Base-by-base conservation (phyloP, 2,113 vertebrate species). In the Uropsilus gracilis region DNA sequence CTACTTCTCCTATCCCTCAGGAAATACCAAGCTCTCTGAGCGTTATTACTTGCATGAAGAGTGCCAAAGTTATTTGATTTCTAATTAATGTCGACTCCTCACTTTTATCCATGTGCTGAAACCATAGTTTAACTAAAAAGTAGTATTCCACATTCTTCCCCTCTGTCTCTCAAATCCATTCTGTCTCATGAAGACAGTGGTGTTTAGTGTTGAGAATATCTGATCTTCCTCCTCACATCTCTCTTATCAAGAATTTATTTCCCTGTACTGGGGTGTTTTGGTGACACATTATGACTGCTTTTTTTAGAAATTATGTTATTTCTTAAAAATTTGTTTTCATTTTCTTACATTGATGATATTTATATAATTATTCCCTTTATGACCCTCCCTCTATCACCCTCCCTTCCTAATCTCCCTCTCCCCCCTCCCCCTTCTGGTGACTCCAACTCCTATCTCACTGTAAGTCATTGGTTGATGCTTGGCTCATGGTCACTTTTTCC, bases 191-290 rank as follows among this genome's bases (percentile, higher is more conserved):
- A 89, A 73, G 55, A 18, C 7, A 61, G 28, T 10, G 46, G 32
- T 18, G 22, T 22, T 77, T 37, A 63, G 16, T 91, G 63, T 68
- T 64, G 10, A 72, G 82, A 64, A 82, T 44, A 6, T 12, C 30
- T 76, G 26, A 92, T 55, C n/a, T 61, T 86, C 61, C 64, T 7
- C 44, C 32, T 32, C 22, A 26, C 26, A 87, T 91, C 55, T 81
- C 30, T 95, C 86, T 81, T 46, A 63, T 44, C 37, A 53, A 88
- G 53, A 92, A 83, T 64, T 42, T 81, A 13, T 71, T 84, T 94
- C 57, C 53, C 69, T 73, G 69, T 50, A 42, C 2, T 13, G 32
- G 48, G 17, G 26, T 24, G 89, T 64, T 53, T 91, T 30, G 48
- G 59, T 68, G 53, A 63, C 12, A 39, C 68, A 63, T 13, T 37